Conservation (phyloP, 2,113 vertebrate species). For the Malurus elegans region DNA sequence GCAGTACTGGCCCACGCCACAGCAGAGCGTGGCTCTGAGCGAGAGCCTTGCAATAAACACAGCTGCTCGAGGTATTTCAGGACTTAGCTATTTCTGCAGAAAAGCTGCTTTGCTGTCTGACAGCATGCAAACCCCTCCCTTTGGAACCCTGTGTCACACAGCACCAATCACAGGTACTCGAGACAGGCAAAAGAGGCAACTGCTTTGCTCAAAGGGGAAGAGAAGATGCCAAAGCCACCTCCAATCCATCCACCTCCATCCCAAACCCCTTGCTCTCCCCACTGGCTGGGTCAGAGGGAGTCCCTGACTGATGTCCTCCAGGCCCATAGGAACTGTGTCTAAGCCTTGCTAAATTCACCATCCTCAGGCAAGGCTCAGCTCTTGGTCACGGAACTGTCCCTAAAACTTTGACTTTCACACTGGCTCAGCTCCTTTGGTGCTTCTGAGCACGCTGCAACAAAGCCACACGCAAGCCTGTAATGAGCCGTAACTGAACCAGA, state of each 20-base stretch:
- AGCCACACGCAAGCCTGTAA: background rate
- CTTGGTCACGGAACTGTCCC: background rate
- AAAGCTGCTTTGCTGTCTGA: constrained; percentile 1
- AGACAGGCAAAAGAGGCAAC: background rate
- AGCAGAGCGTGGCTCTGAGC: background rate
- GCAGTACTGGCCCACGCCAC: background rate
- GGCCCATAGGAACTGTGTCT: background rate
- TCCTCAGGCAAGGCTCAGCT: background rate
- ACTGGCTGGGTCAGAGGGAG: background rate
- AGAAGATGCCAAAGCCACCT: background rate
- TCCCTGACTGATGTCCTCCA: background rate
- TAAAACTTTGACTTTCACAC: background rate
- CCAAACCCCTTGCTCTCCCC: background rate
- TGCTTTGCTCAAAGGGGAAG: background rate
- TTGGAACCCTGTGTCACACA: background rate
- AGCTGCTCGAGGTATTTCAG: constrained; percentile 11
- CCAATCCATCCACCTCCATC: background rate
- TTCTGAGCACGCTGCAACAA: background rate
- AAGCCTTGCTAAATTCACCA: background rate
- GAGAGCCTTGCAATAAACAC: background rate
- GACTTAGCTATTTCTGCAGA: constrained; percentile 17
- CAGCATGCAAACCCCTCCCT: background rate
- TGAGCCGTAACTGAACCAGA: background rate
- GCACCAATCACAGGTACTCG: rapidly evolving
- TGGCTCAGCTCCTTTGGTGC: background rate